Percentiles rank a stretch among this genome's conserved stretches.
phyloP scores from a whole-genome alignment of 2,888 invertebrate species.

The Drosophila rellima region DNA sequence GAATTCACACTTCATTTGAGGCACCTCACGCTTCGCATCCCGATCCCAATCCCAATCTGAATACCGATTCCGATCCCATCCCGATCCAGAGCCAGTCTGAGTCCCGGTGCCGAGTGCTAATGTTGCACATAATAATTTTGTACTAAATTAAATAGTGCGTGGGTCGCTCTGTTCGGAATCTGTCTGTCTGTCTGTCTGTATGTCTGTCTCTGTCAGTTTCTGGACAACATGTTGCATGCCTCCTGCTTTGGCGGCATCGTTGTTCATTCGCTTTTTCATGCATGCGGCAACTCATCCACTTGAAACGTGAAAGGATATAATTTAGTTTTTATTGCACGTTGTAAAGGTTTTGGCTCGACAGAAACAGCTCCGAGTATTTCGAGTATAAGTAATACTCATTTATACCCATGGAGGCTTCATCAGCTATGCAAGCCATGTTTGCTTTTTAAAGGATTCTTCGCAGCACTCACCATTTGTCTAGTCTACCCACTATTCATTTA shows the following conservation, averaged over 20 bases:
- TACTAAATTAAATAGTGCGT: slow-evolving; percentile 82
- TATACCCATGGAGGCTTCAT: slow-evolving; percentile 51
- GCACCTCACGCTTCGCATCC: slow-evolving; percentile 59
- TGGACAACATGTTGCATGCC: slow-evolving; percentile 73
- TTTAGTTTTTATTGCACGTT: slow-evolving; percentile 79
- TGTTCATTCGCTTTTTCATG: slow-evolving; percentile 45
- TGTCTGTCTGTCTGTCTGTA: slow-evolving; percentile 13
- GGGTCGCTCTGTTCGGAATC: slow-evolving; percentile 56
- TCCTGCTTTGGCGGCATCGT: slow-evolving; percentile 34
- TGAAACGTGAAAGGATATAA: slow-evolving; percentile 79
- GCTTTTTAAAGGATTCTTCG: slow-evolving; percentile 62
- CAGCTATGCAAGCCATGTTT: slow-evolving; percentile 75
- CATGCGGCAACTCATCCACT: slow-evolving; percentile 58
- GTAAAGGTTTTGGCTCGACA: slow-evolving; percentile 44
- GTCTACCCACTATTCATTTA: slow-evolving; percentile 1
- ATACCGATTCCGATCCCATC: slow-evolving; percentile 2
- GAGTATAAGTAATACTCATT: slow-evolving; percentile 1
- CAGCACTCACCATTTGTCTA: slow-evolving; percentile 33
- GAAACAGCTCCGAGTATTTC: neutral
- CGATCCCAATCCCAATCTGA: neutral
- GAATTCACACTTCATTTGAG: slow-evolving; percentile 81
- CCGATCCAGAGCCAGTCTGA: slow-evolving; percentile 16
- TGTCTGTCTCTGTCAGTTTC: slow-evolving; percentile 27
- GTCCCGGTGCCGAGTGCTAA: slow-evolving; percentile 69
- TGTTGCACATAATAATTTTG: slow-evolving; percentile 82